Conservation (phyloP, 2,113 vertebrate species). For the Myodes glareolus region DNA sequence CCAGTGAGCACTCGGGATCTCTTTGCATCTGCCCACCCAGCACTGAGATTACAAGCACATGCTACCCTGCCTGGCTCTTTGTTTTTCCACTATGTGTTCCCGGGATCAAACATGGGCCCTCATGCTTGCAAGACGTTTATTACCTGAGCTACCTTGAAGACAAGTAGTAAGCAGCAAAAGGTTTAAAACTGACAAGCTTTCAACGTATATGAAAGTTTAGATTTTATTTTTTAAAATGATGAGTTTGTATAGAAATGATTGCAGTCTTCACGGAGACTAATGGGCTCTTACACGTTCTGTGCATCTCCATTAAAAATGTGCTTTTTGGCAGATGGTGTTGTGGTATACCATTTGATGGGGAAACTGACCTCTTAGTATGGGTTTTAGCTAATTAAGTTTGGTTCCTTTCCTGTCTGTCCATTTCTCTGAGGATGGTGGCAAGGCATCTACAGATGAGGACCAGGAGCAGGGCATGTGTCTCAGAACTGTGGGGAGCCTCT, state of each 20-base stretch:
- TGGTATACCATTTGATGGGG: background rate
- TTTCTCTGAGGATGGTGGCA: conserved; percentile 22
- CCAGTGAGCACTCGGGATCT: background rate
- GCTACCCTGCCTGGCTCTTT: background rate
- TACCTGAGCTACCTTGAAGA: background rate
- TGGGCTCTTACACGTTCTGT: background rate
- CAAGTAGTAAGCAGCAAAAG: background rate
- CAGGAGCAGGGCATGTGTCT: background rate
- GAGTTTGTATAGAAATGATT: background rate
- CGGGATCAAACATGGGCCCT: no score
- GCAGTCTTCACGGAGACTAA: conserved; percentile 32
- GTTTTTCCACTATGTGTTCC: background rate
- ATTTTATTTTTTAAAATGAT: conserved; percentile 34
- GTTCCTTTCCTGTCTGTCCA: conserved; percentile 37
- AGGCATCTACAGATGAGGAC: background rate
- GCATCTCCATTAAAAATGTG: background rate
- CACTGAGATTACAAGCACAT: background rate
- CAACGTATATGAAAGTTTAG: background rate
- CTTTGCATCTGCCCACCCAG: background rate
- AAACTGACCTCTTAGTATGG: conserved; percentile 5
- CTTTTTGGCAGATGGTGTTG: background rate
- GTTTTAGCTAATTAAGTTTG: background rate
- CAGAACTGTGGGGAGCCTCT: conserved; percentile 58
- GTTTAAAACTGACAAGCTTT: background rate
- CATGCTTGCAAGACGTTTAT: no score